Evolutionary conservation across 2,888 invertebrate species (phyloP).

Genomic region (Portevinia maculata): DNA sequence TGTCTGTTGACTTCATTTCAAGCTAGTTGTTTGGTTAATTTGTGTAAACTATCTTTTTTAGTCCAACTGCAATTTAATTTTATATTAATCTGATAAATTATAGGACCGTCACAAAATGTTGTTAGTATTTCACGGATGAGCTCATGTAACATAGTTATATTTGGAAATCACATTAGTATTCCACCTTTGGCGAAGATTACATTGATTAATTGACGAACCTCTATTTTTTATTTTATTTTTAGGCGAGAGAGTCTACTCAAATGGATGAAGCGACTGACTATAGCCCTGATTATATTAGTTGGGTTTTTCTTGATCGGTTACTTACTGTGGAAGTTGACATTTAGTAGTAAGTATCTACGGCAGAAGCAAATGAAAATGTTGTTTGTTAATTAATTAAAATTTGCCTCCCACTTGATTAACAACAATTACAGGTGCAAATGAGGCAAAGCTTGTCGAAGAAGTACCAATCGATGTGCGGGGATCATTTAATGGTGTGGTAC

Average conservation of each 20-base stretch:
- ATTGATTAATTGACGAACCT: conserved; percentile 29
- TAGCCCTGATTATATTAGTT: conserved; percentile 80
- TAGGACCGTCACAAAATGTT: conserved; percentile 43
- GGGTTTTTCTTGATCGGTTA: conserved; percentile 81
- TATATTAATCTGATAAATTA: background rate
- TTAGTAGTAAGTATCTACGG: conserved; percentile 79
- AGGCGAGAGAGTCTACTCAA: conserved; percentile 80
- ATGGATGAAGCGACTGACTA: conserved; percentile 82
- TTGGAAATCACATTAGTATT: conserved; percentile 1
- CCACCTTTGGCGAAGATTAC: conserved; percentile 1
- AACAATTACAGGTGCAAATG: conserved; percentile 59
- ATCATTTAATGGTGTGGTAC: conserved; percentile 15
- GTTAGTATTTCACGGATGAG: conserved; percentile 46
- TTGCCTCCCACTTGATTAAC: conserved; percentile 46
- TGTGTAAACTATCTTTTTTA: background rate
- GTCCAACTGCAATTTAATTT: too few relatives aligned
- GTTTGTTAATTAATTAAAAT: background rate
- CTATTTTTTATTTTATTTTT: conserved; percentile 58
- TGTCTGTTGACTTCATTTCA: background rate
- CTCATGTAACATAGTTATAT: conserved; percentile 39
- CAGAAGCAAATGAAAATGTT: conserved; percentile 8
- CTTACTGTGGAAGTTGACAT: conserved; percentile 80
- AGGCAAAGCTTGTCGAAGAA: conserved; percentile 60
- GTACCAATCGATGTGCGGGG: conserved; percentile 41
- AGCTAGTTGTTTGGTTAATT: conserved; percentile 20